phyloP scores from a whole-genome alignment of 2,113 vertebrate species.

The Stercorarius parasiticus region DNA sequence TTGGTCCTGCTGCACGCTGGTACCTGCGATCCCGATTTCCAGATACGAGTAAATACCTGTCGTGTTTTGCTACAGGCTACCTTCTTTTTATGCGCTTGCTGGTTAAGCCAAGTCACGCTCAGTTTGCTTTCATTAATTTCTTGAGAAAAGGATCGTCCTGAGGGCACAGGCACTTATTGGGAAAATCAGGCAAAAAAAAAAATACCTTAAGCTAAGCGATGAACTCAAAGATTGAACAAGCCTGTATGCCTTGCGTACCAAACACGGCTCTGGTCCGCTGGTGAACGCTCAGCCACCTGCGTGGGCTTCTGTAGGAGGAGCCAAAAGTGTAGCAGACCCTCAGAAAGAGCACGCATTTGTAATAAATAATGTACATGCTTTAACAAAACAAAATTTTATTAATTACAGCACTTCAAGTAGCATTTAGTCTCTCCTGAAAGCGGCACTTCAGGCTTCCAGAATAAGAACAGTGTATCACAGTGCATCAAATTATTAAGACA shows the following conservation, averaged over 20 bases:
- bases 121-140: not conserved
- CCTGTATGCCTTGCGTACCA: not conserved
- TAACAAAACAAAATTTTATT: slow-evolving; percentile 9
- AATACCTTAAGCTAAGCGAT: not conserved
- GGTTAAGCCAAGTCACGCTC: not conserved
- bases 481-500: not conserved
- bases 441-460: not conserved
- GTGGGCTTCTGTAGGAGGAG: not conserved
- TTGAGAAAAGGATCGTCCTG: not conserved
- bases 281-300: not conserved
- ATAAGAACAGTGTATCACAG: not conserved
- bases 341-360: not conserved
- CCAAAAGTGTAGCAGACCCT: not conserved
- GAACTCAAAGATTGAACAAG: not conserved
- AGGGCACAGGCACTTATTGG: not conserved
- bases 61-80: not conserved
- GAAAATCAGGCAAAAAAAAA: not conserved
- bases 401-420: not conserved
- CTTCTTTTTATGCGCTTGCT: not conserved
- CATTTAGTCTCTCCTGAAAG: not conserved
- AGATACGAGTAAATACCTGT: not conserved
- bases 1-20: not conserved
- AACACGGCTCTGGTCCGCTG: rapidly evolving
- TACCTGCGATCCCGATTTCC: not conserved
- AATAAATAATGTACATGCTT: not conserved